phyloP scores from a whole-genome alignment of 2,888 invertebrate genomes.

The Andrena haemorrhoa region DNA sequence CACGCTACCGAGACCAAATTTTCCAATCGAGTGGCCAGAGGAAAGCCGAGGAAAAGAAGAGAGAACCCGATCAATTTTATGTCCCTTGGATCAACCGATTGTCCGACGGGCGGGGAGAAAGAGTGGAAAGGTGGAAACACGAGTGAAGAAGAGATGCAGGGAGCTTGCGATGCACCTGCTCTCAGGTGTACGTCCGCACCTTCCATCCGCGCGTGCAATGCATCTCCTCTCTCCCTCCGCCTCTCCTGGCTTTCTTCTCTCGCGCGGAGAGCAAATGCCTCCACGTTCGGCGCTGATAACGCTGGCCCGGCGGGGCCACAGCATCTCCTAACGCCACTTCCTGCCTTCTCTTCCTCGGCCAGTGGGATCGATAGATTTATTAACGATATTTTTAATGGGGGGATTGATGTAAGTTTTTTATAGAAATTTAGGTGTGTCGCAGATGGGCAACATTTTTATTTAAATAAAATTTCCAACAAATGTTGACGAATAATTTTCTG shows the following conservation, averaged over 20 bases:
- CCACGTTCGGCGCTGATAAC: constrained; percentile 15
- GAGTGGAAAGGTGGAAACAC: constrained; percentile 28
- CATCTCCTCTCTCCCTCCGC: constrained; percentile 42
- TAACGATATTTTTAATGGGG: neutral
- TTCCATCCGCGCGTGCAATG: constrained; percentile 71
- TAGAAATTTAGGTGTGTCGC: too few species aligned
- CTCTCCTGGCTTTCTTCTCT: neutral
- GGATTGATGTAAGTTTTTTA: too few species aligned
- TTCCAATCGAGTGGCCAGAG: constrained; percentile 28
- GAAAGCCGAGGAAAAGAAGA: constrained; percentile 13
- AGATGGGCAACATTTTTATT: too few species aligned
- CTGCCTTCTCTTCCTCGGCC: too few species aligned
- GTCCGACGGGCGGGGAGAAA: constrained; percentile 37
- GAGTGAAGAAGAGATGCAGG: constrained; percentile 61
- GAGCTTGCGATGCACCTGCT: constrained; percentile 73
- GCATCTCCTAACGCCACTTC: neutral
- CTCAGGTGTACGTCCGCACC: constrained; percentile 72
- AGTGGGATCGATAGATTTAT: constrained; percentile 5
- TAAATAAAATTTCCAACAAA: too few species aligned
- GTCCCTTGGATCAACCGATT: constrained; percentile 59
- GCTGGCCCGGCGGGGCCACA: neutral
- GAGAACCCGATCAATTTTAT: constrained; percentile 53
- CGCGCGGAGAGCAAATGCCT: constrained; percentile 20
- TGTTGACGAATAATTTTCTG: too few species aligned
- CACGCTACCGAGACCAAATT: neutral